Conservation (phyloP, 2,797 vertebrate species). For the Chelonia mydas region DNA sequence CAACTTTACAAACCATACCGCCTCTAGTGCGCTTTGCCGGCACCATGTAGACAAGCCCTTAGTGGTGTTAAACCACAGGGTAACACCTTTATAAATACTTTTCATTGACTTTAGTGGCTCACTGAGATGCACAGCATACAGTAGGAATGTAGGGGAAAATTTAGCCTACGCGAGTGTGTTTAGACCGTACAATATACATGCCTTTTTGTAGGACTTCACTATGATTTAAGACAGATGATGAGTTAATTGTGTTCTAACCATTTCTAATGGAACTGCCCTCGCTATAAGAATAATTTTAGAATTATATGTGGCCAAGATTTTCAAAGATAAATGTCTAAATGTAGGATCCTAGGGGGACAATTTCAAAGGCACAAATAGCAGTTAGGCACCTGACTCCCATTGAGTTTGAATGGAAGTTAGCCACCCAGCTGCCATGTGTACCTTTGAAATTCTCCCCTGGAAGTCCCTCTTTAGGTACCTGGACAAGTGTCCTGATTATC, state of each 20-base stretch:
- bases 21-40: background rate
- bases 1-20: background rate
- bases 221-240: background rate
- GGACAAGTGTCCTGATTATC: background rate
- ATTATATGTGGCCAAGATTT: background rate
- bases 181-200: background rate
- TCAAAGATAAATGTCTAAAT: background rate
- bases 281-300: conserved; percentile 5
- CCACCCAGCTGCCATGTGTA: background rate
- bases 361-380: fast-evolving
- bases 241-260: background rate
- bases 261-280: background rate
- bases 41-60: background rate
- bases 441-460: background rate
- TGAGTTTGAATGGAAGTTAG: background rate
- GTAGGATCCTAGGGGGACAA: background rate
- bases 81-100: background rate
- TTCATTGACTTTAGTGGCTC: background rate
- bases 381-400: background rate
- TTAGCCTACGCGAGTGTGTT: background rate
- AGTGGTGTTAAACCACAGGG: background rate
- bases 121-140: background rate
- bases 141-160: background rate
- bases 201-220: background rate
- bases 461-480: background rate